phyloP scores from a whole-genome alignment of 2,113 vertebrate genomes.

The Elanoides forficatus region DNA sequence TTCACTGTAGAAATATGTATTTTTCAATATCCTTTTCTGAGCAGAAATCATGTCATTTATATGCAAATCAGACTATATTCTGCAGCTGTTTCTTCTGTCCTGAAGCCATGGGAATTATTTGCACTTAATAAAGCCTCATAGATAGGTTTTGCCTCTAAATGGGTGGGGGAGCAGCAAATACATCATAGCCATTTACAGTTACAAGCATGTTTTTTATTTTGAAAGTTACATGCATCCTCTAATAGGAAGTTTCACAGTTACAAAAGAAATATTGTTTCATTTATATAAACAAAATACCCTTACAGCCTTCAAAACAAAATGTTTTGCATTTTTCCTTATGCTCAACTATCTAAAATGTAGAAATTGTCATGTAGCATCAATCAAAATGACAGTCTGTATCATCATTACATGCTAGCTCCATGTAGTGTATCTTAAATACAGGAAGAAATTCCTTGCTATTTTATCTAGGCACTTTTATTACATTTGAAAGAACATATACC shows the following conservation, averaged over 20 bases:
- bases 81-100: constrained; percentile 71
- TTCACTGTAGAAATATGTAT: constrained; percentile 69
- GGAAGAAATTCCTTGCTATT: neutral
- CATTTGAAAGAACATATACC: neutral
- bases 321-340: neutral
- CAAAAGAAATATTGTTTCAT: constrained; percentile 49
- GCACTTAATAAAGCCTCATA: constrained; percentile 82
- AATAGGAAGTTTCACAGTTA: constrained; percentile 70
- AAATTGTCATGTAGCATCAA: neutral
- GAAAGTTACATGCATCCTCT: constrained; percentile 63
- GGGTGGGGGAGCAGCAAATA: constrained; percentile 60
- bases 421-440: neutral
- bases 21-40: constrained; percentile 77
- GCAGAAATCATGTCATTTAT: constrained; percentile 81
- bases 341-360: neutral
- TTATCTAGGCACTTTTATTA: neutral
- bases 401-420: neutral
- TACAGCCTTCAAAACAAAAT: neutral
- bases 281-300: constrained; percentile 50
- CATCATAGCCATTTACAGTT: constrained; percentile 67
- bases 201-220: constrained; percentile 68
- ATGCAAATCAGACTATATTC: constrained; percentile 78
- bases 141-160: constrained; percentile 75
- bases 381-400: neutral
- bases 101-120: constrained; percentile 79